phyloP scores from a whole-genome alignment of 2,113 vertebrate genomes.

The Pyrgilauda ruficollis region DNA sequence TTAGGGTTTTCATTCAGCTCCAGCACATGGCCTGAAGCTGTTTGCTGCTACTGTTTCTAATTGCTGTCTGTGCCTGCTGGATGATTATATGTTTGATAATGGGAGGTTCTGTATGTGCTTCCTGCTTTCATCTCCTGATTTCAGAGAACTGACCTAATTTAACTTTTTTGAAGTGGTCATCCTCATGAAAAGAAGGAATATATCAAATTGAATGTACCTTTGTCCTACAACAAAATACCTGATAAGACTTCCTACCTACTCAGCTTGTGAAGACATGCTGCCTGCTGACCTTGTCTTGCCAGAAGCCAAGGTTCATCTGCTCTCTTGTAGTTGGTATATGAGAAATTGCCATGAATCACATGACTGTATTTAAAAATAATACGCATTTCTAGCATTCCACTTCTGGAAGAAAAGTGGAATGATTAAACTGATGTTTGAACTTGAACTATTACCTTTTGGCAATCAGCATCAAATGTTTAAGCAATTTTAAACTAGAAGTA shows the following conservation, averaged over 20 bases:
- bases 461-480: not conserved
- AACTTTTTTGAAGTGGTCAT: not conserved
- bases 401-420: not conserved
- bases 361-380: not conserved
- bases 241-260: not conserved
- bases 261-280: not conserved
- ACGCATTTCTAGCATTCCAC: not conserved
- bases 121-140: constrained; percentile 17
- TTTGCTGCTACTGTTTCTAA: not conserved
- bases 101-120: not conserved
- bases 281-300: not conserved
- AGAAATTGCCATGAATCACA: not conserved
- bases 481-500: not conserved
- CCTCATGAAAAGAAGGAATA: not conserved
- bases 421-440: not conserved
- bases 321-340: not conserved
- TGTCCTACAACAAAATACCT: not conserved
- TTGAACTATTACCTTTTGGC: not conserved
- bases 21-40: not conserved
- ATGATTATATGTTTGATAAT: not conserved
- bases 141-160: not conserved
- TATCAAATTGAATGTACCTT: not conserved
- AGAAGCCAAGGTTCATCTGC: not conserved
- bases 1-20: not conserved
- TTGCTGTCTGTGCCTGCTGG: not conserved